A percentile compares a stretch with the other conserved stretches of the same genome.
Conservation (phyloP, 1,140 invertebrate species). For the Harlomillsia oculata region DNA sequence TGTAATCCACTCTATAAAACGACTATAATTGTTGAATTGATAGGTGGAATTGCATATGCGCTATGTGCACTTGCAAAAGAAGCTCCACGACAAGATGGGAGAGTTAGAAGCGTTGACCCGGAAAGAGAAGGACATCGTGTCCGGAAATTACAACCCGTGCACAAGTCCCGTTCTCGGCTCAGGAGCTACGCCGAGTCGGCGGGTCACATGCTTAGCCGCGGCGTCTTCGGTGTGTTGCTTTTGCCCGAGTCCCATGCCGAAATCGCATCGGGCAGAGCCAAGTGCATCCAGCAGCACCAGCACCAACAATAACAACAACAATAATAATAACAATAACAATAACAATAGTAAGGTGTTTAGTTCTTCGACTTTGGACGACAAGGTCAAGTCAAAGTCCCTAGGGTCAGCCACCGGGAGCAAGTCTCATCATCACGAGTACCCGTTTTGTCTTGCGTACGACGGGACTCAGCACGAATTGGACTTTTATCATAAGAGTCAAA, state of each 20-base stretch:
- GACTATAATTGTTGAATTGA: no score
- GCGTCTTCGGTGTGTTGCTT: slow-evolving; percentile 33
- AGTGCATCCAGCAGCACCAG: slow-evolving; percentile 1
- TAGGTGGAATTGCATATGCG: slow-evolving; percentile 78
- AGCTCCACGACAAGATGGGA: slow-evolving; percentile 72
- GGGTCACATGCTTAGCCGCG: slow-evolving; percentile 21
- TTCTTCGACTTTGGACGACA: slow-evolving; percentile 6
- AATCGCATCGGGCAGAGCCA: no score
- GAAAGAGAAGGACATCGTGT: slow-evolving; percentile 62
- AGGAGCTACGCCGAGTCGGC: no score
- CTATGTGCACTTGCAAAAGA: slow-evolving; percentile 75
- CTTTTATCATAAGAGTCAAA: slow-evolving; percentile 30
- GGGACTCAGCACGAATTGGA: slow-evolving; percentile 9
- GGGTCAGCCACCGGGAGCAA: no score
- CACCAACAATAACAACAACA: neutral
- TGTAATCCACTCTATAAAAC: neutral
- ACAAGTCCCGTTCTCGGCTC: slow-evolving; percentile 19
- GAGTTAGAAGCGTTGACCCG: slow-evolving; percentile 74
- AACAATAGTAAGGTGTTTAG: neutral
- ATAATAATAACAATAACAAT: neutral
- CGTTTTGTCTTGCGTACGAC: no score
- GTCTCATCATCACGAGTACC: no score
- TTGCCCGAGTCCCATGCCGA: slow-evolving; percentile 18
- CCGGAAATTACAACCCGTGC: slow-evolving; percentile 16
- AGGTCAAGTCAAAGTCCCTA: slow-evolving; percentile 31